Evolutionary conservation across 2,888 invertebrate genomes (phyloP), one percentile per base, ranked within the genome.

Genomic region (Ectemnius lituratus): DNA sequence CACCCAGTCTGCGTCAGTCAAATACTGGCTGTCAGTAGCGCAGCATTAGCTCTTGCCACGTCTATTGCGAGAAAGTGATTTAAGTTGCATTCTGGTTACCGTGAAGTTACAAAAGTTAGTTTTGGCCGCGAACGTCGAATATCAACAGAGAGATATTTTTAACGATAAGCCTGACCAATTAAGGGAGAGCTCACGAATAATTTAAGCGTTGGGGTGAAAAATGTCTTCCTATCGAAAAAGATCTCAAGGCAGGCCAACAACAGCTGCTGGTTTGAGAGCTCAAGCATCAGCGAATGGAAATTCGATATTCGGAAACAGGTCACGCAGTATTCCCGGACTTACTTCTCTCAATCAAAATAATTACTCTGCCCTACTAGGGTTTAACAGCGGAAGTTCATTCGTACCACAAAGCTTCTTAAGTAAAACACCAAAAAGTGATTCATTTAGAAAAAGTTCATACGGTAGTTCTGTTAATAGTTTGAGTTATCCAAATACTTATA

Each of bases 401-500:
- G 75, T 81, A 16, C 76, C 84, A 3, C 82, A 87, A n/a, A 86
- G 84, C 37, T 83, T 86, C 67, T 62, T 88, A 3, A 82, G 74
- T 52, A 88, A 88, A 75, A 78, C 73, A 47, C 66, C 73, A 5
- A 87, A 86, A 47, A 79, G 74, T 27, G 78, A 73, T 61, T 81
- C 88, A 0, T 89, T 81, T 62, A 77, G 87, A 18, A 88, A 88
- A 69, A 90, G 86, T 82, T 88, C 90, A n/a, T 92, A 91, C 76
- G 89, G 91, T 2, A 89, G 86, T 72, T 89, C 89, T 3, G 79
- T 85, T 11, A 88, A 84, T 45, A 92, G 90, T 80, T 90, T 92
- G 2, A 92, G 91, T 80, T 92, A 91, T 83, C 90, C 90, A 58
- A 92, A 92, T 81, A 90, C 91, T 2, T 92, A 92, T 73, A 91